phyloP scores from a whole-genome alignment of 2,888 invertebrate genomes.

The Atrina japonica region DNA sequence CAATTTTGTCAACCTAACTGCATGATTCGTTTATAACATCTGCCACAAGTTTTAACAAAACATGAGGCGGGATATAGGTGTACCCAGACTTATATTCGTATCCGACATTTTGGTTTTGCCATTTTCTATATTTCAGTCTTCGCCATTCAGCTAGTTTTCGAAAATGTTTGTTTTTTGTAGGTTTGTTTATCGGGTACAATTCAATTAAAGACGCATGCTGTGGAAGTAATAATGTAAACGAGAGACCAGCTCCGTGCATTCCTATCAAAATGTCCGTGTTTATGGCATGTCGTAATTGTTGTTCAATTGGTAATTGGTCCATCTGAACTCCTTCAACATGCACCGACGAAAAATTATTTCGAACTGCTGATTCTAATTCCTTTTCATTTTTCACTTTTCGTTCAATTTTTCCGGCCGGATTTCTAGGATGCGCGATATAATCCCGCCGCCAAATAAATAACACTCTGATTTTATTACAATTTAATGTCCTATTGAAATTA shows the following conservation, averaged over 20 bases:
- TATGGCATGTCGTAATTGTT: conserved; percentile 70
- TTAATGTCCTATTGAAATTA: conserved; percentile 38
- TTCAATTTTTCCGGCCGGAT: conserved; percentile 73
- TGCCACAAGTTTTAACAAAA: background rate
- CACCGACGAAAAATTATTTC: conserved; percentile 54
- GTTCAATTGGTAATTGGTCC: conserved; percentile 68
- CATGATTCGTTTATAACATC: no score
- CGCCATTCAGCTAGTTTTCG: conserved; percentile 57
- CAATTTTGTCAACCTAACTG: no score
- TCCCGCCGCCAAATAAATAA: conserved; percentile 77
- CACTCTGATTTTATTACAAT: conserved; percentile 69
- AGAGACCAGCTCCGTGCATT: conserved; percentile 80
- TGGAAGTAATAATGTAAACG: conserved; percentile 76
- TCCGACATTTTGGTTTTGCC: conserved; percentile 8
- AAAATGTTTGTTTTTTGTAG: conserved; percentile 69
- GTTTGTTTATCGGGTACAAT: conserved; percentile 71
- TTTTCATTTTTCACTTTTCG: conserved; percentile 78
- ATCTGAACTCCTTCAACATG: conserved; percentile 69
- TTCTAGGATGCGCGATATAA: conserved; percentile 79
- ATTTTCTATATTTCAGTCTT: conserved; percentile 22
- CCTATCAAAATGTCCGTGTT: conserved; percentile 77
- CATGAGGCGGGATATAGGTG: conserved; percentile 27
- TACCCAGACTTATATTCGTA: conserved; percentile 23
- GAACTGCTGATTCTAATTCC: conserved; percentile 66
- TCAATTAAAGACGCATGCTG: conserved; percentile 75